These are phyloP conservation scores for Muscicapa adusta DNA, from an alignment of 2,113 vertebrate genomes.

Conservation along the genomic window DNA sequence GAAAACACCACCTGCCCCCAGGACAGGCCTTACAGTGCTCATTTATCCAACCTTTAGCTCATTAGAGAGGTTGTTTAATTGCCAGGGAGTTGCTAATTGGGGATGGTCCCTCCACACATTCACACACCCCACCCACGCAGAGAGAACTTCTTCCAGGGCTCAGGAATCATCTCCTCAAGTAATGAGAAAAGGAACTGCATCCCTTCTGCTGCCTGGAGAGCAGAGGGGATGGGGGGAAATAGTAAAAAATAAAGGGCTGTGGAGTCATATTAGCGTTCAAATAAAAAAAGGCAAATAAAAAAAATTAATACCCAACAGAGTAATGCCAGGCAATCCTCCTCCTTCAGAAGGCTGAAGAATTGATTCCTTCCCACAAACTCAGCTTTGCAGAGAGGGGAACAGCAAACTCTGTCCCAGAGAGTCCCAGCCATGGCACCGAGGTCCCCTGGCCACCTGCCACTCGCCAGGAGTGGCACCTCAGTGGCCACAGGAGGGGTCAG, in stretches of 20 bases:
- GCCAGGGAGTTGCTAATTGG: background rate
- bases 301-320: background rate
- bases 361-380: background rate
- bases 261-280: background rate
- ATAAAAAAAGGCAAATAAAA: background rate
- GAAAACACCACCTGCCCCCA: background rate
- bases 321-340: background rate
- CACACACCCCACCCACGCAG: background rate
- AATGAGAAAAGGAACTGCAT: background rate
- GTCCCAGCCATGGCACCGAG: rapidly evolving
- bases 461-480: background rate
- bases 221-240: background rate
- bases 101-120: background rate
- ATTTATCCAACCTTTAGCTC: background rate
- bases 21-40: background rate
- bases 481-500: background rate
- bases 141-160: background rate
- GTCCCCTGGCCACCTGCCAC: background rate
- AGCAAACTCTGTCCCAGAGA: background rate
- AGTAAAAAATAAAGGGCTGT: background rate
- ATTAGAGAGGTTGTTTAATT: background rate
- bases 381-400: background rate
- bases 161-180: background rate
- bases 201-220: background rate
- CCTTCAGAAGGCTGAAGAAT: background rate